These are phyloP conservation scores for Champsocephalus esox DNA, from an alignment of 2,797 vertebrate species.

Conservation along the genomic window DNA sequence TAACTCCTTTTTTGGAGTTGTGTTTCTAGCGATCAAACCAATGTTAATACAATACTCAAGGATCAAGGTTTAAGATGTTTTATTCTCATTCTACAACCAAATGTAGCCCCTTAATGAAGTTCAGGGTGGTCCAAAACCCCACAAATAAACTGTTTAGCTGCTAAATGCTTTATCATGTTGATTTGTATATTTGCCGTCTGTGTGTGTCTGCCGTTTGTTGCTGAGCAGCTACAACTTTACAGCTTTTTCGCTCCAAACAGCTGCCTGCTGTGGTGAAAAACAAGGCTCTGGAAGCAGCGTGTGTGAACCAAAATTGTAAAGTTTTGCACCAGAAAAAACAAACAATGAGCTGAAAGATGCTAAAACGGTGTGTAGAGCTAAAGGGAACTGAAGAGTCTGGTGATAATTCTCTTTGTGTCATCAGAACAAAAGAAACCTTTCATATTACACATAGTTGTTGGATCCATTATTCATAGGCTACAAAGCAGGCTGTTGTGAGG, in stretches of 20 bases:
- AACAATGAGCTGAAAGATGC: constrained; percentile 6
- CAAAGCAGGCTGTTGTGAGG: not conserved
- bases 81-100: too few species aligned
- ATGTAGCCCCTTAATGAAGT: too few species aligned
- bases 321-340: not conserved
- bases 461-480: not conserved
- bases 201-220: not conserved
- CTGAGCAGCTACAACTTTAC: not conserved
- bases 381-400: too few species aligned
- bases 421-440: too few species aligned
- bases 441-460: too few species aligned
- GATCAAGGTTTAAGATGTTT: too few species aligned
- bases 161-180: not conserved
- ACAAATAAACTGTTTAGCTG: not conserved
- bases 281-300: not conserved
- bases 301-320: not conserved
- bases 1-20: not conserved
- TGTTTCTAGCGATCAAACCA: not conserved
- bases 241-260: not conserved
- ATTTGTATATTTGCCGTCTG: not conserved
- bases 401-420: too few species aligned
- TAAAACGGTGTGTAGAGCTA: not conserved
- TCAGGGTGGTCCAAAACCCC: not conserved
- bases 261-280: not conserved
- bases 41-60: not conserved